These are phyloP conservation scores for Oryzias dopingdopingensis DNA, from an alignment of 2,797 vertebrate species.

Conservation along the genomic window DNA sequence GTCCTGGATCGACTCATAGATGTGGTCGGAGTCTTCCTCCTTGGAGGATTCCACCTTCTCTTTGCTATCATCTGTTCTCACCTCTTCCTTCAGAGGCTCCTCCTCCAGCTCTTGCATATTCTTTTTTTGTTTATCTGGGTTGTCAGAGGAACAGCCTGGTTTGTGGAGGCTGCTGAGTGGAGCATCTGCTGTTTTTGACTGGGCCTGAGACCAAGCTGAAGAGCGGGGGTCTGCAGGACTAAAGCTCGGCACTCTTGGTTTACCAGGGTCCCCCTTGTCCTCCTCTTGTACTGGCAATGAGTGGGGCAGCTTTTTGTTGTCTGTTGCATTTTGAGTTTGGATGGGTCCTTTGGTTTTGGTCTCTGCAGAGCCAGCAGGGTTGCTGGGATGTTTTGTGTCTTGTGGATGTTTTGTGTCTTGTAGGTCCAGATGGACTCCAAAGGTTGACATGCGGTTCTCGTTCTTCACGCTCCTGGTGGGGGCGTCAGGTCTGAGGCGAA, in stretches of 20 bases:
- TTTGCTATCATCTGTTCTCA: neutral
- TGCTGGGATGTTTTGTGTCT: slow-evolving; percentile 1
- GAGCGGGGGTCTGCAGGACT: slow-evolving; percentile 64
- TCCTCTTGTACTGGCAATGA: slow-evolving; percentile 8
- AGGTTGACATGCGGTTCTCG: slow-evolving; percentile 81
- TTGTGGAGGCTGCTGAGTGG: slow-evolving; percentile 34
- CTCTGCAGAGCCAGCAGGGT: slow-evolving; percentile 5
- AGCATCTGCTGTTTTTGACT: slow-evolving; percentile 63
- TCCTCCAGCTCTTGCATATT: slow-evolving; percentile 11
- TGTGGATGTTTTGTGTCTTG: slow-evolving; percentile 31
- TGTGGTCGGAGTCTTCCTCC: slow-evolving; percentile 68
- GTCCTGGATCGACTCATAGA: slow-evolving; percentile 80
- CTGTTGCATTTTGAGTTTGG: slow-evolving; percentile 8
- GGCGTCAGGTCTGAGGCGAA: slow-evolving; percentile 54
- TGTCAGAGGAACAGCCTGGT: neutral
- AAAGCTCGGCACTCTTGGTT: slow-evolving; percentile 63
- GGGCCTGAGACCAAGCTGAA: slow-evolving; percentile 18
- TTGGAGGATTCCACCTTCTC: slow-evolving; percentile 15
- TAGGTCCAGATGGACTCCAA: slow-evolving; percentile 68
- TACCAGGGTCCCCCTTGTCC: slow-evolving; percentile 24
- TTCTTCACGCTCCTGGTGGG: slow-evolving; percentile 46
- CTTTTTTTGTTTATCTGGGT: neutral
- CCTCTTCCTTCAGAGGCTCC: slow-evolving; percentile 1
- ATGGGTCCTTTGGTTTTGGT: slow-evolving; percentile 2
- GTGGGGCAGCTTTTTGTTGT: slow-evolving; percentile 41